Evolutionary conservation across 2,113 vertebrate species (phyloP).

Genomic region (Ochotona princeps): DNA sequence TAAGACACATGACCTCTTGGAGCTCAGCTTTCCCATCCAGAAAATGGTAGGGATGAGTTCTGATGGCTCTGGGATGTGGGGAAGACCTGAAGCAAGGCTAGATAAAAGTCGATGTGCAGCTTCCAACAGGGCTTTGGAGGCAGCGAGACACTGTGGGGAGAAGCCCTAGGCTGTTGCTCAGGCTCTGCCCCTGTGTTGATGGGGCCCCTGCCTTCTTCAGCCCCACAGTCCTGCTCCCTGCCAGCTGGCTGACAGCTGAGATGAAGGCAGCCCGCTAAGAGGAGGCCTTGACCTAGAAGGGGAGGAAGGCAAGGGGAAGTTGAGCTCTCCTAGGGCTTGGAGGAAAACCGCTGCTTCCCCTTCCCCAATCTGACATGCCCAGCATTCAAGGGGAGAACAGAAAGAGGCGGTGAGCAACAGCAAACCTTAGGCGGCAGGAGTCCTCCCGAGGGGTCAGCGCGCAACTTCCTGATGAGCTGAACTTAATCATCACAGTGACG

Average conservation of each 20-base stretch:
- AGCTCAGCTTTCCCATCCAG: background rate
- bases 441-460: background rate
- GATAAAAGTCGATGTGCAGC: background rate
- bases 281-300: background rate
- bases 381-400: background rate
- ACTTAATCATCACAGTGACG: background rate
- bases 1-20: background rate
- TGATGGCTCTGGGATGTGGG: background rate
- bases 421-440: background rate
- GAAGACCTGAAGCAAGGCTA: background rate
- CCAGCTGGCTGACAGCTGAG: background rate
- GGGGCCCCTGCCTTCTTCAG: background rate
- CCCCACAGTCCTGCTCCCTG: background rate
- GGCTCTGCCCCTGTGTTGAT: rapidly evolving
- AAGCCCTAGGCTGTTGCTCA: background rate
- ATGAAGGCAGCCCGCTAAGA: background rate
- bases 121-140: too few species aligned
- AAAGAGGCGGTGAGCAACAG: background rate
- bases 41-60: background rate
- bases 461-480: too few species aligned
- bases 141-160: background rate
- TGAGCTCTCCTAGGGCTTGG: background rate
- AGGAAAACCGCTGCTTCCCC: background rate
- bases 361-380: background rate
- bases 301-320: background rate